Percentiles rank a stretch among this genome's conserved stretches.
phyloP scores from a whole-genome alignment of 1,140 invertebrate species.

The Chironomus striatipennis region DNA sequence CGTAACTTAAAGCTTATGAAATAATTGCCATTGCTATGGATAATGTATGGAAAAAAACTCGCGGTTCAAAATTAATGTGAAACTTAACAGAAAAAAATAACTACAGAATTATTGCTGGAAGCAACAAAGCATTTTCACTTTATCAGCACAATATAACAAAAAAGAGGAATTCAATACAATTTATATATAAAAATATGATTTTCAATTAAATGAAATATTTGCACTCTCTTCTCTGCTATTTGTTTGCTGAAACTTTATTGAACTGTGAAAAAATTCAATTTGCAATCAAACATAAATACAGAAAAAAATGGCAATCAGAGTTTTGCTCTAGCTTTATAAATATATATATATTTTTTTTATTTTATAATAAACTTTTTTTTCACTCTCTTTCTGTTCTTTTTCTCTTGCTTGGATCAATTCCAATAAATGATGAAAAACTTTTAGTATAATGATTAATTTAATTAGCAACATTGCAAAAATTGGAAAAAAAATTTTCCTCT shows the following conservation, averaged over 20 bases:
- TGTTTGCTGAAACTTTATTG: conserved; percentile 20
- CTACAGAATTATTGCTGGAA: neutral
- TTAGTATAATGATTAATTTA: conserved; percentile 15
- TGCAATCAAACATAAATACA: conserved; percentile 16
- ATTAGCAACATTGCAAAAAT: conserved; percentile 1
- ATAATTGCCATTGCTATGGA: too few relatives aligned
- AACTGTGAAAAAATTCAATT: conserved; percentile 23
- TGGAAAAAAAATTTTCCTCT: neutral
- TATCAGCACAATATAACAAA: neutral
- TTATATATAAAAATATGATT: conserved; percentile 16
- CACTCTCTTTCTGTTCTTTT: neutral
- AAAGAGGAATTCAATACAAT: neutral
- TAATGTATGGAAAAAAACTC: too few relatives aligned
- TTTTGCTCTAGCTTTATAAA: neutral
- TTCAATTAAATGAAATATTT: conserved; percentile 20
- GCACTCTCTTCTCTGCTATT: neutral
- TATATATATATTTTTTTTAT: neutral
- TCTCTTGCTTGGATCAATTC: neutral
- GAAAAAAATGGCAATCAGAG: neutral
- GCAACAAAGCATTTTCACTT: conserved; percentile 4
- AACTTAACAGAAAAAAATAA: too few relatives aligned
- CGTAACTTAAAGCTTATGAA: too few relatives aligned
- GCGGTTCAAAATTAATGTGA: too few relatives aligned
- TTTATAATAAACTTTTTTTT: neutral
- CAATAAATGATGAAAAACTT: neutral